Percentiles rank a stretch among this genome's conserved stretches.
Evolutionary conservation across 2,113 vertebrate genomes (phyloP).

Genomic region (Osmerus mordax): DNA sequence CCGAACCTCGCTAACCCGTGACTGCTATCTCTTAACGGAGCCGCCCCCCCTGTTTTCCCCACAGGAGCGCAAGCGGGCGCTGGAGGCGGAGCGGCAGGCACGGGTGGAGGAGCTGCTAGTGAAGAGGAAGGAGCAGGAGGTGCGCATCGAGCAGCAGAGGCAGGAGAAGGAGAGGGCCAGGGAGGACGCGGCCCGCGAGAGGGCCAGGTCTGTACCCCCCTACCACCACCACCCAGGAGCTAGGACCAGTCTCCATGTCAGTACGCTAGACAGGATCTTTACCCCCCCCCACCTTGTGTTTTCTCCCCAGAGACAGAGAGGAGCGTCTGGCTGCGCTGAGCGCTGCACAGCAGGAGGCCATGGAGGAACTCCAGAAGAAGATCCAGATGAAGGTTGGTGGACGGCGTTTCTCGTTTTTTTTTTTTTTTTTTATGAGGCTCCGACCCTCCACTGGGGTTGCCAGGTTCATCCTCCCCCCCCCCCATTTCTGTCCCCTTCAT

Average conservation of each 20-base stretch:
- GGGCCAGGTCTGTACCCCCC: constrained; percentile 80
- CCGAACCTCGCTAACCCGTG: no score
- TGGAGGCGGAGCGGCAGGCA: constrained; percentile 95
- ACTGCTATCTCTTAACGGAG: background rate
- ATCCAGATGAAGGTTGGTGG: constrained; percentile 90
- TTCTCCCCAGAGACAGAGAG: constrained; percentile 82
- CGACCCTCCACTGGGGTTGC: background rate
- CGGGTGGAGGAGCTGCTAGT: constrained; percentile 91
- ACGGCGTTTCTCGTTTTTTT: background rate
- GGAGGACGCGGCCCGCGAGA: constrained; percentile 92
- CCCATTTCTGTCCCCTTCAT: background rate
- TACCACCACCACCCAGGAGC: background rate
- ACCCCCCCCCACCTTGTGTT: background rate
- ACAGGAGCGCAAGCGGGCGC: constrained; percentile 90
- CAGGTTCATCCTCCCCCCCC: background rate
- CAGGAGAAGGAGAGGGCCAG: constrained; percentile 95
- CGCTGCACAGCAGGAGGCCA: constrained; percentile 95
- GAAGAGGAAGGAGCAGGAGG: constrained; percentile 90
- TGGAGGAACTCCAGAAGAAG: constrained; percentile 99
- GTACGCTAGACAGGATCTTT: background rate
- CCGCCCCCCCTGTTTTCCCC: background rate
- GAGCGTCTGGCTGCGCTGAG: constrained; percentile 93
- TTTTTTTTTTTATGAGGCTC: no score
- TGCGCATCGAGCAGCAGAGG: constrained; percentile 91
- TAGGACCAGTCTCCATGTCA: background rate